These are phyloP conservation scores for Sicus ferrugineus DNA, from an alignment of 2,888 invertebrate species.

Conservation along the genomic window DNA sequence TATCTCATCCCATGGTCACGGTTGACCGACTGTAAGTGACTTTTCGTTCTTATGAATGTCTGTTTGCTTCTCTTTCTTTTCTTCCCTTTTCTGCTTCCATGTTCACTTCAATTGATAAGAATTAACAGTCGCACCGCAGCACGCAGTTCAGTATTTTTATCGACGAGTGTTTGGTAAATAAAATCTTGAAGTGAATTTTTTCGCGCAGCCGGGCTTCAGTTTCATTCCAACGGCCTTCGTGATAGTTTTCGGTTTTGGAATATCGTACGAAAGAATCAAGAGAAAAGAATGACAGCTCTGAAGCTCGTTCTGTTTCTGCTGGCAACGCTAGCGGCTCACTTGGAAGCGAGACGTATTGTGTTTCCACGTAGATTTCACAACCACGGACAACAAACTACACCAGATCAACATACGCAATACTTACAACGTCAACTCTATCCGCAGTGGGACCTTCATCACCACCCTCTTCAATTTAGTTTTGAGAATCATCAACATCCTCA, in stretches of 20 bases:
- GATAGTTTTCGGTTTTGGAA: not conserved
- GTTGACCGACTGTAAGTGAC: no score
- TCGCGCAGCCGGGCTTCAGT: not conserved
- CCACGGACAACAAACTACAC: not conserved
- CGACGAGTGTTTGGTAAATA: no score
- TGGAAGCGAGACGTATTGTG: no score
- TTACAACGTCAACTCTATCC: not conserved
- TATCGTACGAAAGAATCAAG: not conserved
- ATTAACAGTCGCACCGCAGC: no score
- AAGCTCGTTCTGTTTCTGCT: not conserved
- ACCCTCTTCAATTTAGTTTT: not conserved
- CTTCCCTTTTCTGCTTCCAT: no score
- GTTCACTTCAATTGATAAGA: no score
- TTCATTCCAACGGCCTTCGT: not conserved
- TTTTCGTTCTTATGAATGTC: no score
- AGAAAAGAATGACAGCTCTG: not conserved
- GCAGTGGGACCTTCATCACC: no score
- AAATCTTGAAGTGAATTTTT: no score
- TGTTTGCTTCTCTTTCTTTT: no score
- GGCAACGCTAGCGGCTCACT: not conserved
- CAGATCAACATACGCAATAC: not conserved
- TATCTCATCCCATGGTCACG: no score
- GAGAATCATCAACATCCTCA: not conserved
- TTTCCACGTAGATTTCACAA: not conserved
- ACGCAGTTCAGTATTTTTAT: no score